Evolutionary conservation across 2,888 invertebrate species (phyloP), one percentile per base, ranked within the genome.

Genomic region (Tridacna crocea): DNA sequence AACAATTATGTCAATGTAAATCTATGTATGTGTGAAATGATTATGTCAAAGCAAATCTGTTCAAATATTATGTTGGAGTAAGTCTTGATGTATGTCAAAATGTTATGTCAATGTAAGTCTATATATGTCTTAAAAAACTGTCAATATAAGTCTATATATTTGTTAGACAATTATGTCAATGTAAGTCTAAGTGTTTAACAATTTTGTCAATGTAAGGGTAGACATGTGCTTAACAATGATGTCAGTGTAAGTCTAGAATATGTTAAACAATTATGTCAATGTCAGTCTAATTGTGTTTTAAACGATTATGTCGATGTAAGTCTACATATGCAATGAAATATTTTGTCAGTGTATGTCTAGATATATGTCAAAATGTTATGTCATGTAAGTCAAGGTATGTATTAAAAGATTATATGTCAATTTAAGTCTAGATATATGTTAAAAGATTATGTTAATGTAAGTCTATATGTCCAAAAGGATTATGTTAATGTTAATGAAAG

Each of bases 1-100:
- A 99, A 99, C 93, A 99, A 99, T 94, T 95, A 94, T 90, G 93
- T 95, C 46, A 94, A 93, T 85, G 95, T 94, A 88, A 87, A 93
- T 97, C 99, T 0, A 96, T 99, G 55, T 96, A 97, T 81, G 95
- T 99, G 82, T 96, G 99, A 0, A 99, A 99, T 93, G 99, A 99
- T 94, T 95, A 94, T 90, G 93, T 95, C 46, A 94, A 93, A 84
- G 95, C 94, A 88, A 87, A 93, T 89, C 8, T n/a, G n/a, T n/a
- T n/a, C n/a, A n/a, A n/a, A n/a, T n/a, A n/a, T n/a, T n/a, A n/a
- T n/a, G n/a, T n/a, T n/a, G n/a, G n/a, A n/a, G n/a, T n/a, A n/a
- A n/a, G n/a, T 97, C 99, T 0, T 96, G 99, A 55, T 96, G 97
- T 81, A 95, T 99, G 82, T 96, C 99, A 0, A 99, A 99, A 93